A percentile compares a stretch with the other conserved stretches of the same genome.
phyloP scores from a whole-genome alignment of 2,113 vertebrate species.

The Leptobrachium ailaonicum region DNA sequence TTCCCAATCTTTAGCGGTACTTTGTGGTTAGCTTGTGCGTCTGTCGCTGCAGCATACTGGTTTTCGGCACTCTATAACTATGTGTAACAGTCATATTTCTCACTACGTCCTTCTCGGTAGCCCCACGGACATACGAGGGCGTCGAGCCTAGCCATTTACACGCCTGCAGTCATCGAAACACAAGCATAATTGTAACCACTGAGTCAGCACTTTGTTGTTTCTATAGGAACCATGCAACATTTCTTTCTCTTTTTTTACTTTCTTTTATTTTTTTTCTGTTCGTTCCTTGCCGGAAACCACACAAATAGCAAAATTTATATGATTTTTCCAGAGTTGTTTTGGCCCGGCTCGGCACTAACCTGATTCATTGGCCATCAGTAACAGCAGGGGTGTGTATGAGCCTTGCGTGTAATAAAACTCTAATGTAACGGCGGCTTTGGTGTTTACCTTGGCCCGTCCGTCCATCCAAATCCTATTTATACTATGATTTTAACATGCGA shows the following conservation, averaged over 20 bases:
- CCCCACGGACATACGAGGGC: not conserved
- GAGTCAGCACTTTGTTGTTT: slow-evolving; percentile 44
- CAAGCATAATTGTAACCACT: slow-evolving; percentile 33
- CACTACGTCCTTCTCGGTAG: no score
- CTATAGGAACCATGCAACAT: slow-evolving; percentile 43
- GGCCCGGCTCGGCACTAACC: slow-evolving; percentile 53
- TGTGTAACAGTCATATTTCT: no score
- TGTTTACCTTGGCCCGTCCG: slow-evolving; percentile 67
- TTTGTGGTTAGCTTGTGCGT: no score
- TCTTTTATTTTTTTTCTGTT: not conserved
- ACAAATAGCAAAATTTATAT: slow-evolving; percentile 50
- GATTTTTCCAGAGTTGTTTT: slow-evolving; percentile 55
- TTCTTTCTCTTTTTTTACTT: not conserved
- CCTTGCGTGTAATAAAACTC: slow-evolving; percentile 55
- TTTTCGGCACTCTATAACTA: no score
- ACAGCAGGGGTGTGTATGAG: slow-evolving; percentile 51
- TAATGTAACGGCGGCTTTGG: slow-evolving; percentile 62
- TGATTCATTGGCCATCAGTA: slow-evolving; percentile 46
- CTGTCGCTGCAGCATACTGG: no score
- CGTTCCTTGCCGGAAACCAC: slow-evolving; percentile 35
- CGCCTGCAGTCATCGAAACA: slow-evolving; percentile 16
- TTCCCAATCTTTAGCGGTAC: no score
- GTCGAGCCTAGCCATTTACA: not conserved
- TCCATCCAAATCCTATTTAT: slow-evolving; percentile 69
- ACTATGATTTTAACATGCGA: slow-evolving; percentile 71